Percentiles rank a stretch among this genome's conserved stretches.
These are phyloP conservation scores for Bufo bufo DNA, from an alignment of 2,113 vertebrate genomes.

Conservation along the genomic window DNA sequence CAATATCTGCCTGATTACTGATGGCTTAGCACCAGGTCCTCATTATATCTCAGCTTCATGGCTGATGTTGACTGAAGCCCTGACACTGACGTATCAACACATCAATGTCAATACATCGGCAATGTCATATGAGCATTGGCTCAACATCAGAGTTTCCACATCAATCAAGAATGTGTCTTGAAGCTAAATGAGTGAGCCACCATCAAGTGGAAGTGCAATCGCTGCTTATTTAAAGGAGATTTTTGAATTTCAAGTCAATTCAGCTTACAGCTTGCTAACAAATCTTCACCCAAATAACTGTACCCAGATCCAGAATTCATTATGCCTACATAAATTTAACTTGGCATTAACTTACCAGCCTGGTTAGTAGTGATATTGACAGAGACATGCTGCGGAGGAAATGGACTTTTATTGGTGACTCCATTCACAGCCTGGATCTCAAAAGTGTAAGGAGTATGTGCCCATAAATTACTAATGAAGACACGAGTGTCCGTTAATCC, in stretches of 20 bases:
- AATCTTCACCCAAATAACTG: neutral
- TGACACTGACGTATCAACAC: neutral
- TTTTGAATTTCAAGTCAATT: too few species aligned
- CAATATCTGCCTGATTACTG: neutral
- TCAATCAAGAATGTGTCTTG: neutral
- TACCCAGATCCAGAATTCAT: neutral
- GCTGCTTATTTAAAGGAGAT: too few species aligned
- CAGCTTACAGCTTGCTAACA: neutral
- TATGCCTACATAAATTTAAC: neutral
- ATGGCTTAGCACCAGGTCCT: neutral
- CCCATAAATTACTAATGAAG: conserved; percentile 95
- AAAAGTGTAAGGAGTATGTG: conserved; percentile 94
- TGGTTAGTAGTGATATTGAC: conserved; percentile 99
- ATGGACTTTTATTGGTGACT: conserved; percentile 94
- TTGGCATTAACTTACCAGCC: conserved; percentile 80
- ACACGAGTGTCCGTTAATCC: conserved; percentile 89
- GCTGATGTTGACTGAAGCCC: neutral
- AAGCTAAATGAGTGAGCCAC: neutral
- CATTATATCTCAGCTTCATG: neutral
- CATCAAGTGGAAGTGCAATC: neutral
- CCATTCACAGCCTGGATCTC: conserved; percentile 97
- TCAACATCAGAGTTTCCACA: neutral
- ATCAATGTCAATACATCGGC: neutral
- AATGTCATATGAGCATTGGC: neutral
- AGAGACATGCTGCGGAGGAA: conserved; percentile 89